phyloP scores from a whole-genome alignment of 2,113 vertebrate genomes.

The Chionis minor region DNA sequence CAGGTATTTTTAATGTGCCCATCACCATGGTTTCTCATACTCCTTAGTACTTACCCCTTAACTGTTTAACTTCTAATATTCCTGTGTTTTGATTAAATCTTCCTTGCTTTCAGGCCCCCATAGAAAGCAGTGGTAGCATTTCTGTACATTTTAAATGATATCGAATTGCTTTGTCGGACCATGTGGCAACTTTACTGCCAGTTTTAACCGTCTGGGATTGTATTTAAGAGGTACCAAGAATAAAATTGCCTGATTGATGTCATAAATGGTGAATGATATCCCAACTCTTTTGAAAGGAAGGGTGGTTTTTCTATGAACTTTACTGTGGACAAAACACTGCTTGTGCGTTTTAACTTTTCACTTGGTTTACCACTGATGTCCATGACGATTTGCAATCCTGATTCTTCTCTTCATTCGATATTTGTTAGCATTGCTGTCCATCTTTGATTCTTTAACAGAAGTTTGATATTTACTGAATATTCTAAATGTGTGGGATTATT shows the following conservation, averaged over 20 bases:
- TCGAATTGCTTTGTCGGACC: not conserved
- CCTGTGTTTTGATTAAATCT: not conserved
- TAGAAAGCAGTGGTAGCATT: not conserved
- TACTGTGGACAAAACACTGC: not conserved
- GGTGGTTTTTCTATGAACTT: not conserved
- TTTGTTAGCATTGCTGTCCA: not conserved
- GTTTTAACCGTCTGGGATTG: not conserved
- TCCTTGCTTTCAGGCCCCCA: not conserved
- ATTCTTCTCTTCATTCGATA: not conserved
- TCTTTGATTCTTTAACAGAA: slow-evolving; percentile 15
- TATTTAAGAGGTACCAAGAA: not conserved
- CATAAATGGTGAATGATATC: not conserved
- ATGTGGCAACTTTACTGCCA: not conserved
- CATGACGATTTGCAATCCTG: not conserved
- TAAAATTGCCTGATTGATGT: not conserved
- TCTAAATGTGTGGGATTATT: slow-evolving; percentile 34
- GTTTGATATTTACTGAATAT: slow-evolving; percentile 27
- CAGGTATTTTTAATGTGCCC: not conserved
- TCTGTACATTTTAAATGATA: not conserved
- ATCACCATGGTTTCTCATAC: not conserved
- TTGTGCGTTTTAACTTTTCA: not conserved
- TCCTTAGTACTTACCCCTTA: not conserved
- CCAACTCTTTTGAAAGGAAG: not conserved
- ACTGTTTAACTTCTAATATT: not conserved
- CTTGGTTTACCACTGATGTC: not conserved